Conservation (phyloP, 2,888 invertebrate species). For the Prionchulus punctatus region DNA sequence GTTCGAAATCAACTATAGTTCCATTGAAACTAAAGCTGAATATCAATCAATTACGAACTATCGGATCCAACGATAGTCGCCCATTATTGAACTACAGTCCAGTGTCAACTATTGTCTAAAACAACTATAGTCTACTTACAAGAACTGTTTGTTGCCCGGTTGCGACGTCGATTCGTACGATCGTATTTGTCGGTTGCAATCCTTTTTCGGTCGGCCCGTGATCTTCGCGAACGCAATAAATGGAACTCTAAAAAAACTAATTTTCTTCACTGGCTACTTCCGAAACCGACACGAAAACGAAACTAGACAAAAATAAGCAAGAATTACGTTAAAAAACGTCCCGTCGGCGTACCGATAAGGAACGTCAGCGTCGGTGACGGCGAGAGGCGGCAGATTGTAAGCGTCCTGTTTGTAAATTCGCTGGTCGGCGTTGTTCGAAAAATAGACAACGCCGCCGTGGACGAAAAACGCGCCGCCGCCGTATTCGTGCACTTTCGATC, state of each 20-base stretch:
- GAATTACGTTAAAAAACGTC: constrained; percentile 18
- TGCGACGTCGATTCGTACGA: constrained; percentile 12
- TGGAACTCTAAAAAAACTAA: constrained; percentile 5
- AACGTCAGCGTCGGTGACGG: not conserved
- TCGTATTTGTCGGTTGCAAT: constrained; percentile 11
- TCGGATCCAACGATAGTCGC: too few relatives aligned
- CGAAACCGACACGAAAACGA: too few relatives aligned
- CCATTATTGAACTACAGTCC: too few relatives aligned
- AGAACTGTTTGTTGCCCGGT: constrained; percentile 5
- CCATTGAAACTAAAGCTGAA: too few relatives aligned
- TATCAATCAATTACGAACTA: too few relatives aligned
- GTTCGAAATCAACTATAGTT: too few relatives aligned
- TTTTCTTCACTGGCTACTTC: too few relatives aligned
- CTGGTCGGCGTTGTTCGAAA: constrained; percentile 31
- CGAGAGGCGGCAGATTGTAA: not conserved
- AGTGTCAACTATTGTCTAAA: not conserved
- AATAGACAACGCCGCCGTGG: constrained; percentile 19
- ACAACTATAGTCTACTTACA: constrained; percentile 15
- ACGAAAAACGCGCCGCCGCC: constrained; percentile 35
- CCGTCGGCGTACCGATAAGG: constrained; percentile 27
- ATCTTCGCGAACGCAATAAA: constrained; percentile 15
- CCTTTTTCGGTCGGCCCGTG: constrained; percentile 12
- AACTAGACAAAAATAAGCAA: too few relatives aligned
- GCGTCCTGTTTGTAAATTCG: constrained; percentile 11
- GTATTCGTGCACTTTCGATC: constrained; percentile 34